Conservation (phyloP, 2,888 invertebrate genomes). For the Clanis bilineata region DNA sequence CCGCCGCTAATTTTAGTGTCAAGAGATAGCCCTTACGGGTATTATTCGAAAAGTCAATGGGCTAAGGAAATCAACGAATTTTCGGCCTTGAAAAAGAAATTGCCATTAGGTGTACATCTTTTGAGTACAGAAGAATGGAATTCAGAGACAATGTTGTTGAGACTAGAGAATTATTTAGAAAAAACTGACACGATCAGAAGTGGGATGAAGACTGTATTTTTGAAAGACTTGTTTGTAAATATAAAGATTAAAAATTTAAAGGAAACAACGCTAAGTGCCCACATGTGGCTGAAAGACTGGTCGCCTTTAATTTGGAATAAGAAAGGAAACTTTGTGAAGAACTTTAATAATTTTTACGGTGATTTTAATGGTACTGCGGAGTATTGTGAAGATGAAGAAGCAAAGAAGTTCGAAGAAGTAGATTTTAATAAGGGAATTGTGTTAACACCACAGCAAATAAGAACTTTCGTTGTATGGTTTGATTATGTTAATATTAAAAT, state of each 20-base stretch:
- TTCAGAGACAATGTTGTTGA: constrained; percentile 82
- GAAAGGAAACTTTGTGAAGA: constrained; percentile 47
- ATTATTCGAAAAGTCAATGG: constrained; percentile 21
- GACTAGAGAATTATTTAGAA: constrained; percentile 90
- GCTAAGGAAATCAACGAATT: constrained; percentile 44
- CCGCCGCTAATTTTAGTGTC: constrained; percentile 44
- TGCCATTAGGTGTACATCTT: constrained; percentile 88
- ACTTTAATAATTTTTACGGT: constrained; percentile 51
- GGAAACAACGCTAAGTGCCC: constrained; percentile 87
- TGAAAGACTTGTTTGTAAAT: constrained; percentile 82
- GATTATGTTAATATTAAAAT: constrained; percentile 16
- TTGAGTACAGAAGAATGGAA: constrained; percentile 90
- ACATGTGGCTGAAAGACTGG: constrained; percentile 83
- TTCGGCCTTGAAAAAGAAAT: constrained; percentile 70
- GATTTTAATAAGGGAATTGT: constrained; percentile 58
- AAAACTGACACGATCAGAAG: constrained; percentile 81
- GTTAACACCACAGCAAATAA: constrained; percentile 87
- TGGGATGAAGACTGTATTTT: constrained; percentile 74
- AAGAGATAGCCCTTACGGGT: constrained; percentile 19
- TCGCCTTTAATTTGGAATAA: constrained; percentile 76
- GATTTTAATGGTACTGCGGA: constrained; percentile 24
- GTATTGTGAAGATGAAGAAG: constrained; percentile 30
- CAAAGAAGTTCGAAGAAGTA: constrained; percentile 25
- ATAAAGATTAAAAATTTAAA: constrained; percentile 75
- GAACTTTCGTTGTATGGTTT: constrained; percentile 82